Evolutionary conservation across 2,113 vertebrate genomes (phyloP), one percentile per base, ranked within the genome.

Genomic region (Bambusicola thoracicus): DNA sequence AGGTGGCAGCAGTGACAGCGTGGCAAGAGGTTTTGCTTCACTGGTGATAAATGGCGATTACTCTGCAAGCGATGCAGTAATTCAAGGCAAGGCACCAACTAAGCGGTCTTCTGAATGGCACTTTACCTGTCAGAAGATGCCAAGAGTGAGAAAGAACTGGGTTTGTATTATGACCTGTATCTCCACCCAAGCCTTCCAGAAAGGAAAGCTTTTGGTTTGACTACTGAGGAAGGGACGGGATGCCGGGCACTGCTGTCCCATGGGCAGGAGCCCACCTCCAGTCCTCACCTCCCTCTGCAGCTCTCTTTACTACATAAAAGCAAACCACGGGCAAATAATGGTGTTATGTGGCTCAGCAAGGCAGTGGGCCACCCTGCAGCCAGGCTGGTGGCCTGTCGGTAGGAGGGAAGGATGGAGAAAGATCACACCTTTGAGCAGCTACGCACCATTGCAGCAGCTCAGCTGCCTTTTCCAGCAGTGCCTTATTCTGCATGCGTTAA

Each of bases 1-100:
- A 5, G 17, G 78, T 29, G 25, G 27, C n/a, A 11, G 38, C 32
- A 58, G n/a, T 1, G 1, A 30, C 34, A 38, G 21, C 0, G 1
- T 0, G 5, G 38, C 20, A 59, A 34, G 30, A 53, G 19, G 34
- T 6, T 18, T 43, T 65, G 58, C 40, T 58, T 19, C 21, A 11
- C 38, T 30, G 19, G 19, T 0, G 5, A 22, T 19, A 16, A 78
- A 51, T 7, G 11, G 61, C 19, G 61, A 59, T 27, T 61, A 20
- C 14, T 44, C 55, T 7, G 30, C 10, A 4, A 18, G 22, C 36
- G 73, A 27, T 1, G 2, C 11, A 40, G 7, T 3, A 36, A 27
- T 15, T 76, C 36, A 53, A 74, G 81, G 51, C 30, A 70, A 30
- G 65, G 22, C 22, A 48, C 3, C 43, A 41, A 27, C 2, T 32